Evolutionary conservation across 2,113 vertebrate species (phyloP).

Genomic region (Saccopteryx bilineata): DNA sequence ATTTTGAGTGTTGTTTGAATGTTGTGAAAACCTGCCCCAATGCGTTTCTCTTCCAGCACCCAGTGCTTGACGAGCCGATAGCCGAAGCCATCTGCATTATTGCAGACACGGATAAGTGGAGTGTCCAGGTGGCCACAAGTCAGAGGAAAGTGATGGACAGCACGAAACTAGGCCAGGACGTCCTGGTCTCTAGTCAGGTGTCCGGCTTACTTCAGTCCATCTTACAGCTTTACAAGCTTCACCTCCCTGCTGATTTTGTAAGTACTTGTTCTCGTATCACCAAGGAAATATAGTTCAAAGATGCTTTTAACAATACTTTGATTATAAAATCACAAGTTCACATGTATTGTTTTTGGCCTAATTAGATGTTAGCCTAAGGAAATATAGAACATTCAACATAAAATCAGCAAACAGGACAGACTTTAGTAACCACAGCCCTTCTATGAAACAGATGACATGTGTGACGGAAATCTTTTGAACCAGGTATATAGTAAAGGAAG

Average conservation of each 20-base stretch:
- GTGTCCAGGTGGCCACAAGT: constrained; percentile 92
- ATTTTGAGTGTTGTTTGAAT: background rate
- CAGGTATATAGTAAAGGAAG: background rate
- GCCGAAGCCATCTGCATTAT: constrained; percentile 94
- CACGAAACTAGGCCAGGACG: constrained; percentile 92
- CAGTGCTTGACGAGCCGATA: constrained; percentile 93
- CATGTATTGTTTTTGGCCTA: background rate
- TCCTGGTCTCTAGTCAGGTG: constrained; percentile 92
- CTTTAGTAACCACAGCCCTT: background rate
- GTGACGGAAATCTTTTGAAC: background rate
- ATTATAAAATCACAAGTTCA: background rate
- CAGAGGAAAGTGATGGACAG: constrained; percentile 90
- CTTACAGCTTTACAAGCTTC: constrained; percentile 92
- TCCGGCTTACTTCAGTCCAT: constrained; percentile 92
- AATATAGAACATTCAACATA: background rate
- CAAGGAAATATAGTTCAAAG: background rate
- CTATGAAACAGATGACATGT: background rate
- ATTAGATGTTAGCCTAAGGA: background rate
- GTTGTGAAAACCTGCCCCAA: background rate
- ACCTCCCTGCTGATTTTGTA: constrained; percentile 92
- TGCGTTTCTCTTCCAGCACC: constrained; percentile 88
- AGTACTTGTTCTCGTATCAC: constrained; percentile 80
- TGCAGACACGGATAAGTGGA: constrained; percentile 93
- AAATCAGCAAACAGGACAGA: background rate
- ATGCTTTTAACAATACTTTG: background rate